Evolutionary conservation across 2,113 vertebrate species (phyloP).

Genomic region (Ondatra zibethicus): DNA sequence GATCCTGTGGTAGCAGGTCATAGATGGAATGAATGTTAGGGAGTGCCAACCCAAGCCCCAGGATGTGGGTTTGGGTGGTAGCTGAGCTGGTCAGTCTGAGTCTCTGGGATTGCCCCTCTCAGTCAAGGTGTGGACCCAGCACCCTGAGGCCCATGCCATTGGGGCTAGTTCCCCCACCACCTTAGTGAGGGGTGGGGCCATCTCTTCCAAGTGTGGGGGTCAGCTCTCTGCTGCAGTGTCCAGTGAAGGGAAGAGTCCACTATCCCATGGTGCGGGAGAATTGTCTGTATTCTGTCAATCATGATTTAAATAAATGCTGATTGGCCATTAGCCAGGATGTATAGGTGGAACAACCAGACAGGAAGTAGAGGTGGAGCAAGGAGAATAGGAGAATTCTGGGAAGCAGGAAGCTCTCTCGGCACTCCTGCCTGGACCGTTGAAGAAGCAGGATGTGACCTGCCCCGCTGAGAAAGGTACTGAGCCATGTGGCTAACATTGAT

Average conservation of each 20-base stretch:
- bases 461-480: too few species aligned
- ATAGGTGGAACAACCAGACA: too few species aligned
- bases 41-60: not conserved
- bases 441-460: too few species aligned
- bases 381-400: too few species aligned
- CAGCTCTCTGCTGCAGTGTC: not conserved
- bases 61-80: not conserved
- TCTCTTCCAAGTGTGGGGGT: not conserved
- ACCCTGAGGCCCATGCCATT: not conserved
- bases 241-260: not conserved
- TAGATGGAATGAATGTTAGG: not conserved
- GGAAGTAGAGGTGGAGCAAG: too few species aligned
- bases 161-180: too few species aligned
- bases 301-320: too few species aligned
- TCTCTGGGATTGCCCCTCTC: not conserved
- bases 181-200: not conserved
- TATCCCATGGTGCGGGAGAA: not conserved
- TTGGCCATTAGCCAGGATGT: too few species aligned
- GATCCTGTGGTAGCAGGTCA: not conserved
- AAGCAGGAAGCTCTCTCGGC: too few species aligned
- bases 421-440: too few species aligned
- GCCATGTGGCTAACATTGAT: too few species aligned
- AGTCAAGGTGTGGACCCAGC: not conserved
- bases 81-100: not conserved
- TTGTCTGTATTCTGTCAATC: too few species aligned